These are phyloP conservation scores for Rhagium mordax DNA, from an alignment of 2,888 invertebrate genomes.

Conservation along the genomic window DNA sequence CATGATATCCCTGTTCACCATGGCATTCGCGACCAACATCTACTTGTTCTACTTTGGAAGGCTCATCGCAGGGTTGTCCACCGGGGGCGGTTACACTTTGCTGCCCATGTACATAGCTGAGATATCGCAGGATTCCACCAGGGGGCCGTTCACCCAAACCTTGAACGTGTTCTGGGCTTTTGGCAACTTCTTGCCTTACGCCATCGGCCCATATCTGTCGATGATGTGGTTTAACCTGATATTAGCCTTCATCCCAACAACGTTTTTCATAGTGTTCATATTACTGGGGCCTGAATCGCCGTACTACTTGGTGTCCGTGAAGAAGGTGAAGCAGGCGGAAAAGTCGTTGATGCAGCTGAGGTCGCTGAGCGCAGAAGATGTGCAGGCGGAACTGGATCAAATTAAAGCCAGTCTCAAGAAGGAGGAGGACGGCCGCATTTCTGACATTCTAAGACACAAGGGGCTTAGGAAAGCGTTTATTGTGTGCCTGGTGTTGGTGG, in stretches of 20 bases:
- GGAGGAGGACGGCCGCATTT: constrained; percentile 70
- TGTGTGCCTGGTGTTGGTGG: constrained; percentile 79
- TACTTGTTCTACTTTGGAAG: constrained; percentile 67
- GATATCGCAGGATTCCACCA: constrained; percentile 81
- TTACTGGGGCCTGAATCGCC: constrained; percentile 88
- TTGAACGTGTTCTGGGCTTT: constrained; percentile 81
- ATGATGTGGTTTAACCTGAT: constrained; percentile 76
- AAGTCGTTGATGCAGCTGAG: constrained; percentile 75
- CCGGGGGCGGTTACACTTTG: constrained; percentile 81
- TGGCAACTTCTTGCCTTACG: constrained; percentile 81
- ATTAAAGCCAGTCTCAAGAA: constrained; percentile 64
- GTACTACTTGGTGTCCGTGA: constrained; percentile 76
- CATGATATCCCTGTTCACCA: constrained; percentile 50
- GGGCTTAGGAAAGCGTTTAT: constrained; percentile 83
- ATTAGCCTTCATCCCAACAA: constrained; percentile 67
- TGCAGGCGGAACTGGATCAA: constrained; percentile 72
- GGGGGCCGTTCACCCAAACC: constrained; percentile 79
- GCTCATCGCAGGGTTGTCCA: constrained; percentile 74
- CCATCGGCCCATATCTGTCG: constrained; percentile 79
- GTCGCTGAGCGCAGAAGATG: constrained; percentile 64
- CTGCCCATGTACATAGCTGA: constrained; percentile 91
- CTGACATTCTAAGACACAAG: constrained; percentile 76
- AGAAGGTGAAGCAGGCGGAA: constrained; percentile 74
- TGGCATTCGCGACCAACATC: constrained; percentile 51
- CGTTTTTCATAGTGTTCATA: constrained; percentile 73